These are phyloP conservation scores for Odocoileus virginianus DNA, from an alignment of 2,113 vertebrate genomes.

Conservation along the genomic window DNA sequence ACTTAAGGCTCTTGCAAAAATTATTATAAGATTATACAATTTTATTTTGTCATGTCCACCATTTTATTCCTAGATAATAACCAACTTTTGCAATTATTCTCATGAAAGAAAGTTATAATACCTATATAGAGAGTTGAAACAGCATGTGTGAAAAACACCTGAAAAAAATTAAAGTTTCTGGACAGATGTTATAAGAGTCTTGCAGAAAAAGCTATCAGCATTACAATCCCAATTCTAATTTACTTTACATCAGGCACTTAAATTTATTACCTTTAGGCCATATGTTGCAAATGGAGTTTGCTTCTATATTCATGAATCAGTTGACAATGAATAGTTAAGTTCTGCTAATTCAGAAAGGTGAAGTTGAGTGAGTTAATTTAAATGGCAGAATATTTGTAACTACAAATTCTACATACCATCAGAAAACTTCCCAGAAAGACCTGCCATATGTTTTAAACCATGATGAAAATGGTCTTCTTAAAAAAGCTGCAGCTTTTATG, in stretches of 20 bases:
- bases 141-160: slow-evolving; percentile 71
- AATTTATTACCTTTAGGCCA: slow-evolving; percentile 78
- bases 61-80: slow-evolving; percentile 65
- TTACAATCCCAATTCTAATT: slow-evolving; percentile 79
- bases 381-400: slow-evolving; percentile 79
- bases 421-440: slow-evolving; percentile 68
- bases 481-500: slow-evolving; percentile 70
- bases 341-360: slow-evolving; percentile 80
- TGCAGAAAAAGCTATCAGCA: slow-evolving; percentile 74
- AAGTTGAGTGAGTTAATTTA: slow-evolving; percentile 79
- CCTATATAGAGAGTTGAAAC: not conserved
- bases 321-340: slow-evolving; percentile 77
- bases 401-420: slow-evolving; percentile 74
- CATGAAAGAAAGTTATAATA: slow-evolving; percentile 22
- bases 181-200: slow-evolving; percentile 70
- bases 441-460: slow-evolving; percentile 74
- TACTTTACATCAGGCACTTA: slow-evolving; percentile 78
- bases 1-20: slow-evolving; percentile 5
- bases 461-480: slow-evolving; percentile 35
- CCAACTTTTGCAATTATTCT: slow-evolving; percentile 64
- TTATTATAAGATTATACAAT: not conserved
- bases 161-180: slow-evolving; percentile 70
- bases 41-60: slow-evolving; percentile 51
- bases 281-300: slow-evolving; percentile 61
- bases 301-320: slow-evolving; percentile 78